A percentile compares a stretch with the other conserved stretches of the same genome.
Conservation (phyloP, 2,888 invertebrate species). For the Theodoxus fluviatilis region DNA sequence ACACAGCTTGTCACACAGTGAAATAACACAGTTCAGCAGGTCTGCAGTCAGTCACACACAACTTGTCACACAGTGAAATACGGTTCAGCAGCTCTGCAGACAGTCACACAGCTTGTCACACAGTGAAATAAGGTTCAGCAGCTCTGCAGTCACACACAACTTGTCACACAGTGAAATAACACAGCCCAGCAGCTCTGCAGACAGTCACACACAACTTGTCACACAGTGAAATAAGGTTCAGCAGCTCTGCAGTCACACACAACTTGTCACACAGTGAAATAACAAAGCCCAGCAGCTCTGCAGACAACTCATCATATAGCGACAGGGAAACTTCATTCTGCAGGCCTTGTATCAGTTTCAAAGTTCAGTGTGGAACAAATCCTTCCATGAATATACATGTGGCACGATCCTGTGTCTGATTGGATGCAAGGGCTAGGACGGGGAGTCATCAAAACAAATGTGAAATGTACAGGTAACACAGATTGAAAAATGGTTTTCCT, state of each 20-base stretch:
- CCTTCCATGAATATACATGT: too few relatives aligned
- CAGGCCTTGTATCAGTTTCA: too few relatives aligned
- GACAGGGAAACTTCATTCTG: too few relatives aligned
- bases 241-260: background rate
- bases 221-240: background rate
- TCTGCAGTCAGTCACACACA: slow-evolving; percentile 35
- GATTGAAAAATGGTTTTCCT: too few relatives aligned
- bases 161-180: slow-evolving; percentile 10
- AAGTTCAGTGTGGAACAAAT: too few relatives aligned
- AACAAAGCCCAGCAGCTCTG: too few relatives aligned
- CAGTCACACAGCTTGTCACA: background rate
- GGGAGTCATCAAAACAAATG: too few relatives aligned
- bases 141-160: background rate
- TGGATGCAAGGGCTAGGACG: too few relatives aligned
- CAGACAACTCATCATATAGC: background rate
- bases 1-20: slow-evolving; percentile 13
- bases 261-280: background rate
- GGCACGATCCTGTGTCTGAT: too few relatives aligned
- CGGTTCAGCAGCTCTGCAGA: background rate
- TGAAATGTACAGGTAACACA: too few relatives aligned
- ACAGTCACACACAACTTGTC: background rate
- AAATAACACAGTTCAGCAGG: slow-evolving; percentile 78
- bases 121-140: background rate
- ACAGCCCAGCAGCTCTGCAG: background rate
- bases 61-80: background rate